Evolutionary conservation across 2,113 vertebrate species (phyloP), one percentile per base, ranked within the genome.

Genomic region (Ranitomeya imitator): DNA sequence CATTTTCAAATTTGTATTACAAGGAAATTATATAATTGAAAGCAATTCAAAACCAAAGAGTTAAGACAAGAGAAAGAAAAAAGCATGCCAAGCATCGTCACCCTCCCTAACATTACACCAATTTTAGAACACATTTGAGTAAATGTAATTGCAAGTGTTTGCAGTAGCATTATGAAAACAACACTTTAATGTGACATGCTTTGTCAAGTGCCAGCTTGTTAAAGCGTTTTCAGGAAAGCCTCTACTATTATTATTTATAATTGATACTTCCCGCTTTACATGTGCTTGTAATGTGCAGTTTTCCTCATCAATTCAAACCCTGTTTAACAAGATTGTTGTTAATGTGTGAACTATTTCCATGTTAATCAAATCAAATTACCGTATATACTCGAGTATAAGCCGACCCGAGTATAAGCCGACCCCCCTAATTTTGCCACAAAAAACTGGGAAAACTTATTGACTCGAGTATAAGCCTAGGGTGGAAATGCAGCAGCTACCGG

Each of bases 171-270:
- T 80, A 80, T 79, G 86, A 87, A 87, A 87, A 87, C 78, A 87
- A 69, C 77, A 80, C 86, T 87, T 87, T 79, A 87, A 87, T 80
- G 77, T 87, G 86, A 81, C 86, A 87, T 69, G 83, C 51, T 85
- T 74, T 85, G 61, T 80, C 77, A 80, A 87, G 77, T 87, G 77
- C 51, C 61, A 79, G 85, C 76, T 79, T 86, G 85, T 79, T 86
- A 79, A 71, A 87, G 23, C 77, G 51, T 87, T 79, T 80, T 87
- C 60, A 80, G 61, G 16, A 37, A 87, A 80, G 52, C 59, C 59
- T 61, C 21, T 79, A 52, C 77, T 79, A 80, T 87, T 80, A 87
- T 79, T 78, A 61, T 86, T 79, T 79, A 86, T 86, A 86, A 79
- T 86, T 79, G 60, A 86, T 67, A 86, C 74, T 86, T 86, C 78